phyloP scores from a whole-genome alignment of 2,888 invertebrate species.

The Theretra japonica region DNA sequence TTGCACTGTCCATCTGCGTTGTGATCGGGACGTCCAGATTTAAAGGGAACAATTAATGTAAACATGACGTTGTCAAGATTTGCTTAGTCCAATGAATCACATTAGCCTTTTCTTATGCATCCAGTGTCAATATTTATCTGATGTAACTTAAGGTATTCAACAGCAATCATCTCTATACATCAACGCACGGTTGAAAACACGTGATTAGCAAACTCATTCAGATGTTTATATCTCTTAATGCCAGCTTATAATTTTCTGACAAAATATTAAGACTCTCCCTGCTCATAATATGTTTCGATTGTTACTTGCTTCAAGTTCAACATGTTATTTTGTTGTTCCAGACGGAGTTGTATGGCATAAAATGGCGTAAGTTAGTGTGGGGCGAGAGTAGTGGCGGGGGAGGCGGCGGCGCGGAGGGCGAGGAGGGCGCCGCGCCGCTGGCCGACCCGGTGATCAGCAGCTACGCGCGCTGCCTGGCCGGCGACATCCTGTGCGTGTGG shows the following conservation, averaged over 20 bases:
- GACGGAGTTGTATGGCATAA: conserved; percentile 99
- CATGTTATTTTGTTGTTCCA: conserved; percentile 78
- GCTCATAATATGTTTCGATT: no score
- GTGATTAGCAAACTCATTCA: no score
- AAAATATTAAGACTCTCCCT: no score
- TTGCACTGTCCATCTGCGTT: conserved; percentile 33
- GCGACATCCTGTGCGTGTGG: conserved; percentile 99
- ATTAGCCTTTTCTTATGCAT: background rate
- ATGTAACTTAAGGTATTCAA: no score
- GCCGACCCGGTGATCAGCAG: conserved; percentile 96
- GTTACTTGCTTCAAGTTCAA: background rate
- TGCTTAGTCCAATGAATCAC: background rate
- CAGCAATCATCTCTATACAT: no score
- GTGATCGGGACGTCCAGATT: no score
- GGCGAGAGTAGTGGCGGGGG: conserved; percentile 85
- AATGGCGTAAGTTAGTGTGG: conserved; percentile 98
- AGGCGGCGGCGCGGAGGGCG: conserved; percentile 76
- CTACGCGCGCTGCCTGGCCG: conserved; percentile 95
- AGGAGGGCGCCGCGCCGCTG: conserved; percentile 87
- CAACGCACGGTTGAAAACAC: no score
- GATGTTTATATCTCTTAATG: no score
- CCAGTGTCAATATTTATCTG: background rate
- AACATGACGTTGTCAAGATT: background rate
- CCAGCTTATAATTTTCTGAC: no score
- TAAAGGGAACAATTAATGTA: background rate